A percentile compares a stretch with the other conserved stretches of the same genome.
These are phyloP conservation scores for Felis chaus DNA, from an alignment of 2,113 vertebrate genomes.

Conservation along the genomic window DNA sequence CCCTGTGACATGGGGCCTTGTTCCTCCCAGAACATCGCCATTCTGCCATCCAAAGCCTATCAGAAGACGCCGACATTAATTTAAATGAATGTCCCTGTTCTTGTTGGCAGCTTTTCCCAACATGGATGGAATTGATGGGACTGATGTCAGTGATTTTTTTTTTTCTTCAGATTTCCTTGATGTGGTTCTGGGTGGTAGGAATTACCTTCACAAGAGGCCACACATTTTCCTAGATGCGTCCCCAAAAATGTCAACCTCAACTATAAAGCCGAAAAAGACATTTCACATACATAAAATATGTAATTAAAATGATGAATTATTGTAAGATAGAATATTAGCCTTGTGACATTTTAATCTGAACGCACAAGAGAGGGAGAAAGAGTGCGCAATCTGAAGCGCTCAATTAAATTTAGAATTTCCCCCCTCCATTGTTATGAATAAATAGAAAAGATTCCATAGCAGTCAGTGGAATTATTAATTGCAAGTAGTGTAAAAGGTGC, in stretches of 20 bases:
- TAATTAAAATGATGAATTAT: slow-evolving; percentile 93
- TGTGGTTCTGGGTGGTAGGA: background rate
- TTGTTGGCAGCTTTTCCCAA: slow-evolving; percentile 71
- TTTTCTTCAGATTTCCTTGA: background rate
- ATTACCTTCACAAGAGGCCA: slow-evolving; percentile 57
- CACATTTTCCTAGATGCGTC: slow-evolving; percentile 31
- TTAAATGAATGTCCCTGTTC: slow-evolving; percentile 71
- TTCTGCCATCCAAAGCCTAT: slow-evolving; percentile 55
- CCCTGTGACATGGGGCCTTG: slow-evolving; percentile 60
- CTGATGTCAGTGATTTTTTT: slow-evolving; percentile 33
- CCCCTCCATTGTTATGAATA: slow-evolving; percentile 92
- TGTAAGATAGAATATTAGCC: slow-evolving; percentile 91
- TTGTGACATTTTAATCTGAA: slow-evolving; percentile 93
- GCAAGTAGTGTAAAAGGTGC: slow-evolving; percentile 89
- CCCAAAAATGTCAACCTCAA: slow-evolving; percentile 78
- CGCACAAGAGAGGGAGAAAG: slow-evolving; percentile 80
- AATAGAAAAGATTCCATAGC: slow-evolving; percentile 89
- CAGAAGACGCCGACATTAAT: slow-evolving; percentile 65
- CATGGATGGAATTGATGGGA: background rate
- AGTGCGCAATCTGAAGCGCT: slow-evolving; percentile 84
- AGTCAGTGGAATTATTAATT: slow-evolving; percentile 91
- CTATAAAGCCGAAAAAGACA: slow-evolving; percentile 80
- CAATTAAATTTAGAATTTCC: slow-evolving; percentile 90
- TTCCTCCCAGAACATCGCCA: slow-evolving; percentile 39
- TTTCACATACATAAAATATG: slow-evolving; percentile 88